Conservation (phyloP, 2,113 vertebrate species). For the Phalacrocorax carbo region DNA sequence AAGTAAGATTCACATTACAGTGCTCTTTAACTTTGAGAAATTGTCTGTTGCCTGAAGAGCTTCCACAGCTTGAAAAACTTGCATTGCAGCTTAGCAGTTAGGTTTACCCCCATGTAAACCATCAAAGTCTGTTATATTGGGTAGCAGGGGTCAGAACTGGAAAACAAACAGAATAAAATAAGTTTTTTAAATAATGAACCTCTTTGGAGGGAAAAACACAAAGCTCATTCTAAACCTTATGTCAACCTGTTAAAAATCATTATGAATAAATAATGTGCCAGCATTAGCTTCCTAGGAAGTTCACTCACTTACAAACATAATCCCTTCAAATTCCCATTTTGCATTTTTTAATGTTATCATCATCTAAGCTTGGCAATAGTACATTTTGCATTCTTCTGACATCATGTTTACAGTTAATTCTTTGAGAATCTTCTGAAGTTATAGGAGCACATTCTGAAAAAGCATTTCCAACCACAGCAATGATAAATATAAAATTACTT, state of each 20-base stretch:
- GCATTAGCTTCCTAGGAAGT: neutral
- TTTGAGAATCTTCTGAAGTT: neutral
- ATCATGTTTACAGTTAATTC: neutral
- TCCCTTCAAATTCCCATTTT: slow-evolving; percentile 10
- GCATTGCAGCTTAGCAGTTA: neutral
- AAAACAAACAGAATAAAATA: slow-evolving; percentile 13
- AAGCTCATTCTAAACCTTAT: neutral
- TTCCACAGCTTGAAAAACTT: neutral
- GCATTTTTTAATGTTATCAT: neutral
- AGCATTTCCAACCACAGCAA: neutral
- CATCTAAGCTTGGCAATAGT: neutral
- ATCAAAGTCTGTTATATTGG: neutral
- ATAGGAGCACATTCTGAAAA: neutral
- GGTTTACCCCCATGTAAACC: neutral
- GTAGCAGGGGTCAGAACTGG: slow-evolving; percentile 2
- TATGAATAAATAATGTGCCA: neutral
- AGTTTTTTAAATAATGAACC: neutral
- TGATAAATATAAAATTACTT: neutral
- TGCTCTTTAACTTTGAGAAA: slow-evolving; percentile 2
- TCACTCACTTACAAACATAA: slow-evolving; percentile 1
- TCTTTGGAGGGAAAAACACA: neutral
- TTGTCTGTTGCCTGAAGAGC: neutral
- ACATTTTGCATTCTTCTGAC: neutral
- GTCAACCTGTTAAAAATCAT: neutral
- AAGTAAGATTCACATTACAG: neutral